Evolutionary conservation across 2,797 vertebrate species (phyloP), one percentile per base, ranked within the genome.

Genomic region (Leptodactylus fallax): DNA sequence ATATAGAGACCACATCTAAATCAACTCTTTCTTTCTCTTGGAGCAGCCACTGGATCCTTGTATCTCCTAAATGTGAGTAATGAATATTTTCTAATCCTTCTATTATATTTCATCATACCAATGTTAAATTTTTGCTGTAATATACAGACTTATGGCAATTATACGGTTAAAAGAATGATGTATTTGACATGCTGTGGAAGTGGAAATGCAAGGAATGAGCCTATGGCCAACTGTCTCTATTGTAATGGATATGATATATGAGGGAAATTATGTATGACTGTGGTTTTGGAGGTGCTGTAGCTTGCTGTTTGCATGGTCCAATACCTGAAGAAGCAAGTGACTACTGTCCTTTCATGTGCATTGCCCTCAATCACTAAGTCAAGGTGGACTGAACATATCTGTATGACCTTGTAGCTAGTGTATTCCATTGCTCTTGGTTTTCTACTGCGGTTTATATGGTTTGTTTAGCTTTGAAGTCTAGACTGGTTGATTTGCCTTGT

Each of bases 41-140:
- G 85, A 76, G 21, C 91, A 61, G 90, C 55, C 45, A 21, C 88
- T 85, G 88, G 90, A 92, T 82, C 85, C 91, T 47, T 87, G 7
- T 17, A 90, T 81, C 47, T 86, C n/a, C 21, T 86, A 85, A 86
- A 83, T 89, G 95, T 95, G 93, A 95, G 95, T 95, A 94, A 47
- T 81, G 36, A 12, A 9, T 63, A 11, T 61, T 61, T 8, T 61
- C 10, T 6, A 49, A 17, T 76, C 12, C 47, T 23, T 49, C 7
- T 23, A 58, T 21, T 27, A 10, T n/a, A 19, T 3, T 1, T 69
- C 45, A 51, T 53, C 63, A 69, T 55, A 23, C 19, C 53, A 84
- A 10, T 17, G 27, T 51, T 58, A 17, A 19, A 47, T 60, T 7
- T 56, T 9, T 47, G 14, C 10, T 83, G 21, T 36, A 21, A 9